Percentiles rank a stretch among this genome's conserved stretches.
These are phyloP conservation scores for Pterostichus niger DNA, from an alignment of 2,888 invertebrate species.

Conservation along the genomic window DNA sequence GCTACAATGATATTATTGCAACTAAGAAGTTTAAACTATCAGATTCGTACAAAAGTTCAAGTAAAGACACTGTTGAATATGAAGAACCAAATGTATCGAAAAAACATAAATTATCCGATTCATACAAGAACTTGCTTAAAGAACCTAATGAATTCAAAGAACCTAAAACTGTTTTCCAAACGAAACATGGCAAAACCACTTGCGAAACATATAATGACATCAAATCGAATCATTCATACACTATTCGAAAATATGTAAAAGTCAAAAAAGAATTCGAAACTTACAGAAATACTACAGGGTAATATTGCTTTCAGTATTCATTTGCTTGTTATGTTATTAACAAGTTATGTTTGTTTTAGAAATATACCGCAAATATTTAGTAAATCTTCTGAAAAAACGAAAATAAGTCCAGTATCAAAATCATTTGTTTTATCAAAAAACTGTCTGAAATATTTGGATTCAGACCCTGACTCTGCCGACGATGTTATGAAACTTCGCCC, in stretches of 20 bases:
- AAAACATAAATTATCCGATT: not conserved
- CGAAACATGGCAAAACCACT: not conserved
- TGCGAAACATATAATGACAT: slow-evolving; percentile 1
- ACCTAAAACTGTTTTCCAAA: not conserved
- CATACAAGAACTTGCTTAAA: not conserved
- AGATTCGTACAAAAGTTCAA: slow-evolving; percentile 23
- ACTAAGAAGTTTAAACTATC: slow-evolving; percentile 28
- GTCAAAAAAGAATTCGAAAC: slow-evolving; percentile 11
- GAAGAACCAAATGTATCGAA: not conserved
- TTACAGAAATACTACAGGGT: slow-evolving; percentile 38
- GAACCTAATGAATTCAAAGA: slow-evolving; percentile 13
- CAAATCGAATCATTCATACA: not conserved
- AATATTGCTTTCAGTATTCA: not conserved
- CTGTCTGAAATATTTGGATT: slow-evolving; percentile 4
- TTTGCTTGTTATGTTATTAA: not conserved
- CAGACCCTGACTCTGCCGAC: not conserved
- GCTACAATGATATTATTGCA: not conserved
- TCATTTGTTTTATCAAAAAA: slow-evolving; percentile 29
- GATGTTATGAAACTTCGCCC: not conserved
- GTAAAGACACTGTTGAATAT: not conserved
- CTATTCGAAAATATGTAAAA: slow-evolving; percentile 20
- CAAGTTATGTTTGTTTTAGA: slow-evolving; percentile 1
- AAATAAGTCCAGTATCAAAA: slow-evolving; percentile 20
- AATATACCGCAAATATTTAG: slow-evolving; percentile 30
- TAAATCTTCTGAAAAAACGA: slow-evolving; percentile 10